Evolutionary conservation across 2,888 invertebrate genomes (phyloP), one percentile per base, ranked within the genome.

Genomic region (Pheosia gnoma): DNA sequence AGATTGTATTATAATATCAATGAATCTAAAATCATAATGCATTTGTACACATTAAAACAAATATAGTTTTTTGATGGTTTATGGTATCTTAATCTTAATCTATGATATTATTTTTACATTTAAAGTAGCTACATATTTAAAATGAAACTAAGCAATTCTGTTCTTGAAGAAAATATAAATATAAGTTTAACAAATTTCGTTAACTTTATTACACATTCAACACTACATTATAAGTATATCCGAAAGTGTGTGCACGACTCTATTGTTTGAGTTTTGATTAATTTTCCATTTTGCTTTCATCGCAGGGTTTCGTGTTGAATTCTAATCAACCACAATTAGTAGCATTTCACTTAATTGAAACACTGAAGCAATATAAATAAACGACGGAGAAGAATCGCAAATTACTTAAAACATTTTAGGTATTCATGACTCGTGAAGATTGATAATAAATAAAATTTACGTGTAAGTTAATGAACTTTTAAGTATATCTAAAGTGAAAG

Each of bases 341-440:
- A 58, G 45, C 57, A 49, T 13, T 62, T 60, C 25, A 43, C 1
- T 11, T 66, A 69, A 69, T 71, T 66, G 65, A 63, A 65, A 70
- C 58, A 63, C 61, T 9, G 53, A 59, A 61, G 68, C 58, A 61
- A 63, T 65, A 65, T 62, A 71, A 71, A 74, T 63, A 66, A 45
- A 63, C 63, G 54, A 39, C 54, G 56, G 53, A 59, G 64, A 65
- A 67, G 49, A 61, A 58, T 61, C 59, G 13, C 38, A 52, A 57
- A 61, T 59, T 63, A 25, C 25, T 25, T 25, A 62, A 66, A 71
- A 68, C 63, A 63, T 69, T 55, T 69, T 62, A 64, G 59, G 60
- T 66, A 67, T 67, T 66, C 63, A 60, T 63, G 62, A 49, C 65
- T 65, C 61, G 58, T 38, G 49, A 62, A n/a, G 61, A 65, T 60